Evolutionary conservation across 2,888 invertebrate species (phyloP), one percentile per base, ranked within the genome.

Genomic region (Drosophila atripex): DNA sequence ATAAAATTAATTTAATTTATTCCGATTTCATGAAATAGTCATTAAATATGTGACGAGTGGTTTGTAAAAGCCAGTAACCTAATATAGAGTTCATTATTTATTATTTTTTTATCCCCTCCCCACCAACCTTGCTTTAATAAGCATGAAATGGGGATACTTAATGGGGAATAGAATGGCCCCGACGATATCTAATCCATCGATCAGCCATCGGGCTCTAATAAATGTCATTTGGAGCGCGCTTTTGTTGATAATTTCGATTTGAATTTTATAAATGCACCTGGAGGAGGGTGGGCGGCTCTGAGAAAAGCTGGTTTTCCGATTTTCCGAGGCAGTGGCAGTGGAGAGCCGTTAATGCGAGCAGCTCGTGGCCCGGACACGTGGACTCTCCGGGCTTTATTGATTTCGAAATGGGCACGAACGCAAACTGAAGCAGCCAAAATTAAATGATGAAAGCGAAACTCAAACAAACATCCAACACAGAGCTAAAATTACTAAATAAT

Each of bases 371-470:
- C 11, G 39, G 54, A 70, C 53, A 70, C 63, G 72, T 61, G 72
- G 49, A 51, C 53, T 46, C 18, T 54, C 41, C 68, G 55, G 35
- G 47, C 43, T 75, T 75, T 75, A 75, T 75, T 75, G 75, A 75
- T 75, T 71, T 51, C 72, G 63, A 66, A 38, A 52, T 64, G 21
- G 68, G 45, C 64, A 68, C 68, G 69, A 41, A 68, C 68, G 18
- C 53, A 30, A 41, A 58, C 75, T 55, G 60, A 74, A 71, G 69
- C 56, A 59, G 58, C 60, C 75, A 69, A 83, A 84, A 88, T 86
- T 73, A 75, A 86, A 86, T 74, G 87, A 86, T 75, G 69, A 72
- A 82, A 78, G 73, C 69, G 64, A 58, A 56, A 57, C 59, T 57
- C 49, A 77, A 79, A 70, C 59, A 71, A 58, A 77, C 66, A 28